Conservation (phyloP, 2,113 vertebrate species). For the Mormyrus lacerda region DNA sequence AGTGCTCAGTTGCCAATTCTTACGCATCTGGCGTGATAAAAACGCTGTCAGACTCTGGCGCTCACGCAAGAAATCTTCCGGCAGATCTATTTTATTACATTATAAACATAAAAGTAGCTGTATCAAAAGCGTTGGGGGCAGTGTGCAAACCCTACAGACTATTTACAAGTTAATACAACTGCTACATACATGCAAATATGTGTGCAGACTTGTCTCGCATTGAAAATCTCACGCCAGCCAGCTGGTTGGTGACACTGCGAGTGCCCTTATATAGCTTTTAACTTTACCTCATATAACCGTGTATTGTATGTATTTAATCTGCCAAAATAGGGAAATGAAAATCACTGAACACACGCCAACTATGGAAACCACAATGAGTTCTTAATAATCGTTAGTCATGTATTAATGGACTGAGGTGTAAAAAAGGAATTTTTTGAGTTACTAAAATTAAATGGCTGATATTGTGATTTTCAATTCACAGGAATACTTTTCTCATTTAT, state of each 20-base stretch:
- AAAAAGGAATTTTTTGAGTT: background rate
- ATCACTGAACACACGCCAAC: background rate
- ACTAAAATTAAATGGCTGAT: background rate
- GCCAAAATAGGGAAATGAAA: background rate
- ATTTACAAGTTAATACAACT: background rate
- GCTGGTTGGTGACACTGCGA: background rate
- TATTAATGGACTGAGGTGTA: background rate
- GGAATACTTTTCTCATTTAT: background rate
- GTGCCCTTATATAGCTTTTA: background rate
- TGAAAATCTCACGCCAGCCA: background rate
- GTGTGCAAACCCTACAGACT: background rate
- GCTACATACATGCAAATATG: background rate
- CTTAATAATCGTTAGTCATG: background rate
- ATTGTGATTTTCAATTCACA: background rate
- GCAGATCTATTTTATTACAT: background rate
- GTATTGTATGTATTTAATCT: background rate
- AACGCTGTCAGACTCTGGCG: no score
- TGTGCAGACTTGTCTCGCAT: background rate
- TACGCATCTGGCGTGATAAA: background rate
- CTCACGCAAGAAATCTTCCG: background rate
- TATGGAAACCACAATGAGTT: slow-evolving; percentile 4
- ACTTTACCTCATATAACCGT: background rate
- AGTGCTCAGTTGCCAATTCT: background rate
- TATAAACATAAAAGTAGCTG: background rate
- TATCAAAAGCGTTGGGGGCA: background rate